A percentile compares a stretch with the other conserved stretches of the same genome.
Evolutionary conservation across 1,140 invertebrate species (phyloP).

Genomic region (Ruditapes philippinarum): DNA sequence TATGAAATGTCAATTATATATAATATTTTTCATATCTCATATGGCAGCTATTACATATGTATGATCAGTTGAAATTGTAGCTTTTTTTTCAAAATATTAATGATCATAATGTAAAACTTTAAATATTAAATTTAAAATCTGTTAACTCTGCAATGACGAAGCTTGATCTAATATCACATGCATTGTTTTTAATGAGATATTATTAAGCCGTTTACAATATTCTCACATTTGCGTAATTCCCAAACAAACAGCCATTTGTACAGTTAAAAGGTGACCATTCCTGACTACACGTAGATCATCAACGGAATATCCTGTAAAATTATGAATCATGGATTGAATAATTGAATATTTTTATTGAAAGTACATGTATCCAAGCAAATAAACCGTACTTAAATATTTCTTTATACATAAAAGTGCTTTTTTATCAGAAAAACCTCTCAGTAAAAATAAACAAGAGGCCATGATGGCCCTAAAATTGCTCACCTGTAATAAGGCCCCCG

Average conservation of each 20-base stretch:
- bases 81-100: too few relatives aligned
- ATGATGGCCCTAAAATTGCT: too few relatives aligned
- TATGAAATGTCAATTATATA: too few relatives aligned
- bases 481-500: too few relatives aligned
- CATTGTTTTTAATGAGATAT: conserved; percentile 34
- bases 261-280: background rate
- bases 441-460: too few relatives aligned
- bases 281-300: background rate
- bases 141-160: conserved; percentile 46
- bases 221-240: conserved; percentile 8
- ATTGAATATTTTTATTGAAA: background rate
- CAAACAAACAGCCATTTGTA: conserved; percentile 13
- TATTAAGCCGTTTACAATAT: background rate
- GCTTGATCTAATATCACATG: background rate
- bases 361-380: background rate
- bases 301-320: background rate
- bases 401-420: background rate
- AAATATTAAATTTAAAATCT: too few relatives aligned
- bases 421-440: too few relatives aligned
- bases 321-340: too few relatives aligned
- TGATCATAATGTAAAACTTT: too few relatives aligned
- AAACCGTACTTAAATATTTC: background rate
- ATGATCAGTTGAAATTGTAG: too few relatives aligned
- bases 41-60: too few relatives aligned
- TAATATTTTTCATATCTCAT: too few relatives aligned